Percentiles rank a stretch among this genome's conserved stretches.
phyloP scores from a whole-genome alignment of 2,888 invertebrate genomes.

The Apocheima hispidaria region DNA sequence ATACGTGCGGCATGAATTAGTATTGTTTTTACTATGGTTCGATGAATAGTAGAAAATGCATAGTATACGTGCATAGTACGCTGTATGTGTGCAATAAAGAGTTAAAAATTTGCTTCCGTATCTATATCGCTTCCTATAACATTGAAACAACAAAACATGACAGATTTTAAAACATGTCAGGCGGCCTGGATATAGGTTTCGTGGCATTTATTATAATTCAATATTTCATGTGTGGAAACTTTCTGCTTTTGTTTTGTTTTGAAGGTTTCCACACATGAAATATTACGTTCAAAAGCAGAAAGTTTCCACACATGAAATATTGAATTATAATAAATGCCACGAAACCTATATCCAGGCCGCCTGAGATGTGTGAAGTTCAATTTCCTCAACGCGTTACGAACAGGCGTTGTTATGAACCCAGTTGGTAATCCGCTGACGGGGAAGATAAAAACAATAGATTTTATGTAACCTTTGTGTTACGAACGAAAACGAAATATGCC shows the following conservation, averaged over 20 bases:
- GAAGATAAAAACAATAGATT: slow-evolving; percentile 62
- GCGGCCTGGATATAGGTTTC: slow-evolving; percentile 6
- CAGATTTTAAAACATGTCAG: slow-evolving; percentile 9
- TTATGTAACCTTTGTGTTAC: slow-evolving; percentile 69
- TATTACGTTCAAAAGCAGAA: background rate
- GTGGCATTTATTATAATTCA: slow-evolving; percentile 1
- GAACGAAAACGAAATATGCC: slow-evolving; percentile 64
- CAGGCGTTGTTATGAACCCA: slow-evolving; percentile 57
- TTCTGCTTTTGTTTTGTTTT: background rate
- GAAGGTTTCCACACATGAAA: background rate
- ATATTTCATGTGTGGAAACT: background rate
- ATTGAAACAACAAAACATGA: background rate
- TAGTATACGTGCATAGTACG: too few relatives aligned
- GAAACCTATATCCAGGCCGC: slow-evolving; percentile 6
- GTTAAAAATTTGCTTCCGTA: slow-evolving; percentile 28
- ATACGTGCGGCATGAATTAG: too few relatives aligned
- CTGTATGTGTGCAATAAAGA: too few relatives aligned
- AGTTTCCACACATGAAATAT: background rate
- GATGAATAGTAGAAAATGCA: too few relatives aligned
- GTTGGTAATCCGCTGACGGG: slow-evolving; percentile 41
- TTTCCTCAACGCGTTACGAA: slow-evolving; percentile 48
- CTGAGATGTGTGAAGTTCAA: slow-evolving; percentile 44
- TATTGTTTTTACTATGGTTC: too few relatives aligned
- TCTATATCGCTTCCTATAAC: slow-evolving; percentile 25
- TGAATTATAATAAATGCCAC: slow-evolving; percentile 1